These are phyloP conservation scores for Parapsyche elsis DNA, from an alignment of 1,140 invertebrate genomes.

Conservation along the genomic window DNA sequence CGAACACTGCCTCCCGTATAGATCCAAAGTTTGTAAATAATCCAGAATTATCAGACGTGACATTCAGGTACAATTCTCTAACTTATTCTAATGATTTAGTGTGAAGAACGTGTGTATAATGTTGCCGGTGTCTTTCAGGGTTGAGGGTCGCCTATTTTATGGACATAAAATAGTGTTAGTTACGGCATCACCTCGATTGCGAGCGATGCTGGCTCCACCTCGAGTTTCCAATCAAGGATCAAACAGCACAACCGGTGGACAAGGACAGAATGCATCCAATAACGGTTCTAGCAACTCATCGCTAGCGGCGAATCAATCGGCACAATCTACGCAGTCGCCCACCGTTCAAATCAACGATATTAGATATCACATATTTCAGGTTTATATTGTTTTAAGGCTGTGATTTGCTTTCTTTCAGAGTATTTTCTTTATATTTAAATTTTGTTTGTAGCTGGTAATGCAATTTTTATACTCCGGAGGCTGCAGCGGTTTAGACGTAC, in stretches of 20 bases:
- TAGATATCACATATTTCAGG: conserved; percentile 90
- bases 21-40: conserved; percentile 94
- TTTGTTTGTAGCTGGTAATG: conserved; percentile 82
- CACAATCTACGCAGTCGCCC: conserved; percentile 66
- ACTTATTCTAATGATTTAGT: neutral
- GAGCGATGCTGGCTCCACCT: conserved; percentile 80
- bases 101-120: conserved; percentile 20
- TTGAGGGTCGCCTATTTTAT: conserved; percentile 92
- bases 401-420: neutral
- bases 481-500: conserved; percentile 79
- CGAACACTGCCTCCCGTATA: conserved; percentile 73
- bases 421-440: neutral
- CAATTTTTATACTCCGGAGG: conserved; percentile 92
- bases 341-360: conserved; percentile 94
- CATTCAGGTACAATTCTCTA: conserved; percentile 73
- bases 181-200: conserved; percentile 86
- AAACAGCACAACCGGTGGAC: conserved; percentile 49
- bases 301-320: conserved; percentile 30
- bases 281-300: conserved; percentile 63
- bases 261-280: conserved; percentile 78
- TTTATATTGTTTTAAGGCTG: conserved; percentile 62
- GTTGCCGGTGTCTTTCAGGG: conserved; percentile 64
- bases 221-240: conserved; percentile 52
- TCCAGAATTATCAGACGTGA: conserved; percentile 89
- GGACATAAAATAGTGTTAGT: conserved; percentile 94